A percentile compares a stretch with the other conserved stretches of the same genome.
Evolutionary conservation across 2,888 invertebrate species (phyloP).

Genomic region (Pedicia rivosa): DNA sequence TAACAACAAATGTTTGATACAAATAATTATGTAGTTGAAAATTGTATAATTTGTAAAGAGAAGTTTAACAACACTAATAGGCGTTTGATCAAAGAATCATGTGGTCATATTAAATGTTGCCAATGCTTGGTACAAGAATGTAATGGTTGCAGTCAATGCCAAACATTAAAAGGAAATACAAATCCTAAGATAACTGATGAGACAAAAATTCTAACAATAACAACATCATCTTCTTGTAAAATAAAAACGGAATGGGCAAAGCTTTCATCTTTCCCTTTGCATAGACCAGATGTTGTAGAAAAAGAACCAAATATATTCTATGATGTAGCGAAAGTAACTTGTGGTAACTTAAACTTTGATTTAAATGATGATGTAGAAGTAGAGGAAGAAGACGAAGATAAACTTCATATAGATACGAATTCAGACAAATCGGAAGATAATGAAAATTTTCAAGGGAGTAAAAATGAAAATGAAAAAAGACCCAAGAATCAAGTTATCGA

Average conservation of each 20-base stretch:
- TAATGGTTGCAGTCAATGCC: conserved; percentile 36
- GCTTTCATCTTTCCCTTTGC: not conserved
- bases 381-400: not conserved
- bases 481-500: too few species aligned
- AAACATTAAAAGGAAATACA: not conserved
- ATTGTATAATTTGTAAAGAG: conserved; percentile 44
- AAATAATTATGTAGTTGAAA: too few species aligned
- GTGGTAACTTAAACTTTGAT: too few species aligned
- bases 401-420: conserved; percentile 1
- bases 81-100: conserved; percentile 52
- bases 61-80: conserved; percentile 37
- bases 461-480: too few species aligned
- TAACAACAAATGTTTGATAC: too few species aligned
- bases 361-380: not conserved
- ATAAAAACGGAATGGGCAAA: conserved; percentile 3
- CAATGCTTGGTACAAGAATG: conserved; percentile 51
- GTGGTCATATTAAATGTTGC: conserved; percentile 63
- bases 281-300: not conserved
- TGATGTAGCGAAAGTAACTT: not conserved
- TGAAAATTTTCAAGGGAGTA: too few species aligned
- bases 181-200: not conserved
- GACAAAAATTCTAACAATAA: not conserved
- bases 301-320: conserved; percentile 2
- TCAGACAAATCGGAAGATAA: too few species aligned
- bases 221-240: conserved; percentile 1